Evolutionary conservation across 2,797 vertebrate species (phyloP).

Genomic region (Cossypha heuglini): DNA sequence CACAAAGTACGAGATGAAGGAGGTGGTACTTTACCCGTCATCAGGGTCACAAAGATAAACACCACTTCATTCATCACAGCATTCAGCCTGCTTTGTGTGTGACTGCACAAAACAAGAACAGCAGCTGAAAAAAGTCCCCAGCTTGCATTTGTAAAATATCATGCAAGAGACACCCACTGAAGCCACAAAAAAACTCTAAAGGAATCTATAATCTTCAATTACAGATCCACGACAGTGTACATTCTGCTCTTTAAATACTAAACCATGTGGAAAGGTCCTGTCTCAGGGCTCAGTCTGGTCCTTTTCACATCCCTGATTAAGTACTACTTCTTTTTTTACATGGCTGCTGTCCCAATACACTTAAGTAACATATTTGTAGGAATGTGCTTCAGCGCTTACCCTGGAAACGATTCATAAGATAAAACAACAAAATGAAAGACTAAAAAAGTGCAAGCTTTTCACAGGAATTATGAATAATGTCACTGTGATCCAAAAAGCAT

Average conservation of each 20-base stretch:
- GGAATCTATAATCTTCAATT: not conserved
- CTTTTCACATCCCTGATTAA: not conserved
- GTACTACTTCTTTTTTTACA: not conserved
- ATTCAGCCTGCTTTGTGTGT: not conserved
- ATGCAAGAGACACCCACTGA: not conserved
- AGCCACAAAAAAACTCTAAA: not conserved
- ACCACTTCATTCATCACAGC: conserved; percentile 47
- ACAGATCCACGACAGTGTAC: not conserved
- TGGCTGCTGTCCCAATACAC: not conserved
- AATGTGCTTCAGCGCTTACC: not conserved
- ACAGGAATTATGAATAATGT: not conserved
- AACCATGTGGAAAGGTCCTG: not conserved
- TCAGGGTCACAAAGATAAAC: conserved; percentile 38
- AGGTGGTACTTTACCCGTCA: conserved; percentile 24
- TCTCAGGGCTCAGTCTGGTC: not conserved
- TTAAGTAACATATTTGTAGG: not conserved
- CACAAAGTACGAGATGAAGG: conserved; percentile 28
- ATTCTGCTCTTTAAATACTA: not conserved
- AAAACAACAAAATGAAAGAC: not conserved
- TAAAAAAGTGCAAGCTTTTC: not conserved
- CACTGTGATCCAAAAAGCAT: not conserved
- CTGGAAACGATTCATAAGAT: not conserved
- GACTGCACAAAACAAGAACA: not conserved
- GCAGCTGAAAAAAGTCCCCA: not conserved
- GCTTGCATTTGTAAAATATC: not conserved